A percentile compares a stretch with the other conserved stretches of the same genome.
Evolutionary conservation across 2,888 invertebrate genomes (phyloP).

Genomic region (Synanthedon andrenaeformis): DNA sequence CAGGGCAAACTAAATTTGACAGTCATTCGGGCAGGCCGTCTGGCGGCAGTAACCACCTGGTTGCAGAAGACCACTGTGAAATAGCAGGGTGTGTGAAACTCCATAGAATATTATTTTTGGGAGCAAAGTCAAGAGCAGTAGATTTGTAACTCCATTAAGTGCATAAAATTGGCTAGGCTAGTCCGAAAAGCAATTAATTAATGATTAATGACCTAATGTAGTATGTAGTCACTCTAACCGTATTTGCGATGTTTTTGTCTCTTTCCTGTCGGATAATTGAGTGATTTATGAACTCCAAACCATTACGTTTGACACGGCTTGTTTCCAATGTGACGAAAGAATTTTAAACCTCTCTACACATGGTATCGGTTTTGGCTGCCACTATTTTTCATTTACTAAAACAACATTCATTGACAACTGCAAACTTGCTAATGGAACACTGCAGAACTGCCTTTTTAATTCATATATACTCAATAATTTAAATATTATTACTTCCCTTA

Average conservation of each 20-base stretch:
- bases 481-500: too few species aligned
- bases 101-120: too few species aligned
- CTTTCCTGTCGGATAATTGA: constrained; percentile 39
- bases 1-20: too few species aligned
- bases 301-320: constrained; percentile 56
- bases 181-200: constrained; percentile 14
- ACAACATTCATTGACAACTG: constrained; percentile 15
- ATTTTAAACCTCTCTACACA: constrained; percentile 27
- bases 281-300: constrained; percentile 57
- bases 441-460: background rate
- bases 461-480: too few species aligned
- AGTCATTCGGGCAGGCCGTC: too few species aligned
- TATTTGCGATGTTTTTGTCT: constrained; percentile 42
- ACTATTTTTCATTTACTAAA: constrained; percentile 20
- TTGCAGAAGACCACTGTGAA: too few species aligned
- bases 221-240: constrained; percentile 18
- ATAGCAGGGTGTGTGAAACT: too few species aligned
- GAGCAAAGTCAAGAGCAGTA: too few species aligned
- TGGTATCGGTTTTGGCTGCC: constrained; percentile 26
- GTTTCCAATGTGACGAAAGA: constrained; percentile 52
- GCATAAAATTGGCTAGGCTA: background rate
- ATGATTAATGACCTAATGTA: constrained; percentile 33
- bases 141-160: too few species aligned
- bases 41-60: too few species aligned
- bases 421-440: constrained; percentile 2